Conservation (phyloP, 2,113 vertebrate genomes). For the Lasiurus borealis region DNA sequence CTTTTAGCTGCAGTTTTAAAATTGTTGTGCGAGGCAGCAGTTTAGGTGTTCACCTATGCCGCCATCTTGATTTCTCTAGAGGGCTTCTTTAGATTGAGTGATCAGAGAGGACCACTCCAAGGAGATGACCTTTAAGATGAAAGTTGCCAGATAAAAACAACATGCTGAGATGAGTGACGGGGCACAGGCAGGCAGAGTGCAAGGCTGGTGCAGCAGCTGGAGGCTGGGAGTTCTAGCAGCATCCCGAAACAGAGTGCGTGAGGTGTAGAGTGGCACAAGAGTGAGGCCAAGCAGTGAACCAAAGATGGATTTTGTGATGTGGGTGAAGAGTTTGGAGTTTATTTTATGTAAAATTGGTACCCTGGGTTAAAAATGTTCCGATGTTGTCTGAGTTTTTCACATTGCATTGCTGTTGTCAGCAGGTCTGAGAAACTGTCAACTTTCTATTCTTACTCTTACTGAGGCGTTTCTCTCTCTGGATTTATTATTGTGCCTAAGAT, state of each 20-base stretch:
- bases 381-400: not conserved
- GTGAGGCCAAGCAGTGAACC: not conserved
- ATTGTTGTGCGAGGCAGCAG: too few species aligned
- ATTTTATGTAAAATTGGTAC: not conserved
- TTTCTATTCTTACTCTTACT: not conserved
- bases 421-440: not conserved
- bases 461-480: not conserved
- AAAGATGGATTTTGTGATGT: not conserved
- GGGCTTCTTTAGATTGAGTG: not conserved
- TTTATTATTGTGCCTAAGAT: constrained; percentile 37
- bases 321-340: not conserved
- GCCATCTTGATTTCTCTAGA: not conserved
- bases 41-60: too few species aligned
- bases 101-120: not conserved
- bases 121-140: not conserved
- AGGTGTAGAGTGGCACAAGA: not conserved
- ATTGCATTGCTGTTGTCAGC: not conserved
- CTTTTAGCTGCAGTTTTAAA: too few species aligned
- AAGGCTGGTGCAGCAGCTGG: not conserved
- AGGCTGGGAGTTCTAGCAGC: not conserved
- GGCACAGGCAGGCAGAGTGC: not conserved
- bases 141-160: not conserved
- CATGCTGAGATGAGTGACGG: too few species aligned
- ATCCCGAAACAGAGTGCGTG: not conserved
- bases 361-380: not conserved